Base-by-base conservation (phyloP, 2,888 invertebrate genomes). In the Mechanitis messenoides region DNA sequence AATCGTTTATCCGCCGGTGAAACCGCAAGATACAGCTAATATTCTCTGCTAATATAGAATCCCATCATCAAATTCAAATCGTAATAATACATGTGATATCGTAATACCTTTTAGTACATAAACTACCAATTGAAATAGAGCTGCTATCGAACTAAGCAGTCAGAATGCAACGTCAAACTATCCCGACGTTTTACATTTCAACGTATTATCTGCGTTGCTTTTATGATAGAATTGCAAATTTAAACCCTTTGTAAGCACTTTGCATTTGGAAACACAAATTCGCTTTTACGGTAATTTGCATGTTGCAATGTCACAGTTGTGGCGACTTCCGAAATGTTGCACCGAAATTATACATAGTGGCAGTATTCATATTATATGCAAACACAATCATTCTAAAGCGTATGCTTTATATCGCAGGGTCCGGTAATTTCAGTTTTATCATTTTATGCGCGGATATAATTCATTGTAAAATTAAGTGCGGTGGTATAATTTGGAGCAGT, bases 191-290 rank as follows among this genome's bases (percentile, higher is more conserved):
- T 83, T 79, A 81, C 83, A 83, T 85, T 83, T 76, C 76, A 74
- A 74, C 81, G 80, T 84, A 86, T 86, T 83, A 87, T 86, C 79
- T 81, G 81, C 82, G 80, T 81, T 78, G 82, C 79, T 83, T 77
- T 79, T 85, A 87, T 85, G 81, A 86, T 86, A 83, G 89, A 89
- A 87, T 90, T 88, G 87, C 87, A 88, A 89, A 90, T 90, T 87
- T 87, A 82, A 88, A 84, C 87, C 86, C 85, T 87, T 86, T 84
- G 87, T 87, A 88, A 87, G 83, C 86, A 84, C 77, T 86, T 79
- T 78, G 85, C 84, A 85, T 88, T 87, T 80, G 79, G 79, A 76
- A 84, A 90, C 89, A 88, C 87, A 87, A 88, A 87, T 87, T 88
- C 78, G 87, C 89, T 90, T 89, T 90, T 84, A 90, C 80, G 83